Conservation (phyloP, 2,888 invertebrate species). For the Pristionchus fissidentatus region DNA sequence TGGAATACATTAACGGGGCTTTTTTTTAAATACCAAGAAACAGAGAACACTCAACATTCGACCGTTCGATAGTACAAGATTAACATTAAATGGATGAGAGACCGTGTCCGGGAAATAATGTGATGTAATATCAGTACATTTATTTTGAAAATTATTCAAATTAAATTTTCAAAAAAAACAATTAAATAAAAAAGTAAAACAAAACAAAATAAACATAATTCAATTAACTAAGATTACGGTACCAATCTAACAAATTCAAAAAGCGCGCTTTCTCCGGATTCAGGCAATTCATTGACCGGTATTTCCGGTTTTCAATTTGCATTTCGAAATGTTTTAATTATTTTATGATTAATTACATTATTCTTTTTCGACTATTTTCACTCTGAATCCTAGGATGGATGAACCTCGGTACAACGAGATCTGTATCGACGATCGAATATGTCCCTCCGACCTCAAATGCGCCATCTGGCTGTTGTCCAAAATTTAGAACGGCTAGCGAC, state of each 20-base stretch:
- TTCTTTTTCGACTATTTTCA: background rate
- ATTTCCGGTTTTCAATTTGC: background rate
- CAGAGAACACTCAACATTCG: too few species aligned
- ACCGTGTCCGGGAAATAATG: background rate
- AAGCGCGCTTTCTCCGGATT: too few species aligned
- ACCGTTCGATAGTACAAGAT: too few species aligned
- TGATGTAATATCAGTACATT: background rate
- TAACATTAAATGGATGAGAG: background rate
- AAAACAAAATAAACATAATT: background rate
- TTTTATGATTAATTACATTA: background rate
- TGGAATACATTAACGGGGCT: too few species aligned
- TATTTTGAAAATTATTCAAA: too few species aligned
- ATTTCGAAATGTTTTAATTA: background rate
- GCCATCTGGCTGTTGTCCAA: too few species aligned
- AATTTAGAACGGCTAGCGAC: too few species aligned
- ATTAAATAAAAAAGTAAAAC: too few species aligned
- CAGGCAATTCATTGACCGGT: background rate
- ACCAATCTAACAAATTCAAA: background rate
- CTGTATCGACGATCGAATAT: constrained; percentile 36
- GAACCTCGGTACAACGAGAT: constrained; percentile 28
- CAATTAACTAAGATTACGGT: background rate
- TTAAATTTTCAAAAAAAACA: too few species aligned
- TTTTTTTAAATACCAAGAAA: too few species aligned
- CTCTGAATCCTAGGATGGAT: background rate
- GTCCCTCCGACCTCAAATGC: constrained; percentile 45